phyloP scores from a whole-genome alignment of 2,888 invertebrate species.

The Embidobia sp. region DNA sequence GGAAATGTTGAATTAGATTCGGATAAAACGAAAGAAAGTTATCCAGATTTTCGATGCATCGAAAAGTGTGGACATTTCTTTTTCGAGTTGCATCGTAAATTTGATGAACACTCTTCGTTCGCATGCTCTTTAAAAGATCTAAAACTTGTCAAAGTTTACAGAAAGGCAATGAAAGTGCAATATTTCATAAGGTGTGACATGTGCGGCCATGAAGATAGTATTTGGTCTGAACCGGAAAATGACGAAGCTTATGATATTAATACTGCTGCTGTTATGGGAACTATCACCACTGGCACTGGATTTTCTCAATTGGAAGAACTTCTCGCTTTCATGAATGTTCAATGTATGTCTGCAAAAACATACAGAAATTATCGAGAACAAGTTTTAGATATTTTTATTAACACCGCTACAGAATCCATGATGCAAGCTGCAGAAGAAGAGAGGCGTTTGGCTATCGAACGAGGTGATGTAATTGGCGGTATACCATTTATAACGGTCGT shows the following conservation, averaged over 20 bases:
- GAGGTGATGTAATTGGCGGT: slow-evolving; percentile 34
- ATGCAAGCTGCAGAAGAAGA: slow-evolving; percentile 42
- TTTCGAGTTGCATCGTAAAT: not conserved
- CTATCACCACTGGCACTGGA: not conserved
- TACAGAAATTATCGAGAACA: slow-evolving; percentile 11
- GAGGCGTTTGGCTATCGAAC: slow-evolving; percentile 34
- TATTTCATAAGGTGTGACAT: too few relatives aligned
- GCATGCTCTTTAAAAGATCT: too few relatives aligned
- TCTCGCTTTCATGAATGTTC: not conserved
- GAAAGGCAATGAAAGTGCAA: too few relatives aligned
- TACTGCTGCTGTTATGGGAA: not conserved
- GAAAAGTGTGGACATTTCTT: not conserved
- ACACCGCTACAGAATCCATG: slow-evolving; percentile 23
- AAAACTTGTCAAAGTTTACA: too few relatives aligned
- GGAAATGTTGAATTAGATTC: too few relatives aligned
- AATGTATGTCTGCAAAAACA: not conserved
- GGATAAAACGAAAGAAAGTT: not conserved
- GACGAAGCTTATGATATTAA: not conserved
- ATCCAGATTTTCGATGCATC: not conserved
- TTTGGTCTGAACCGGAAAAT: slow-evolving; percentile 54
- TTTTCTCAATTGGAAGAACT: slow-evolving; percentile 1
- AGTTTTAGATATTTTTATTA: not conserved
- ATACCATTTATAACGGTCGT: slow-evolving; percentile 53
- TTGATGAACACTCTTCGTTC: too few relatives aligned
- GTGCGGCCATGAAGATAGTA: slow-evolving; percentile 20